Evolutionary conservation across 2,113 vertebrate species (phyloP).

Genomic region (Galemys pyrenaicus): DNA sequence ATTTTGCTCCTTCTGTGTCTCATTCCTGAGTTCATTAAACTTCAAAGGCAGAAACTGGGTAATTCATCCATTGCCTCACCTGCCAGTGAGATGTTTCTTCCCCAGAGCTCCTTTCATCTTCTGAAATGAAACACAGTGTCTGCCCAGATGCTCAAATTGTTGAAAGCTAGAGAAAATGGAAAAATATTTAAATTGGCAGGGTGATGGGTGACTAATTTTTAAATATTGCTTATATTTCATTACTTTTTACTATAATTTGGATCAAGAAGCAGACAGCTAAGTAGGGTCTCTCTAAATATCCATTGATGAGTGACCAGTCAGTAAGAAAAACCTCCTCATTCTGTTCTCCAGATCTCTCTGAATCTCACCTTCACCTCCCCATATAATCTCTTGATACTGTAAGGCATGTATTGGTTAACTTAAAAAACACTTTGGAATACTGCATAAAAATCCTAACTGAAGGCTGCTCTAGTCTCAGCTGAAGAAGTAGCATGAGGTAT

Average conservation of each 20-base stretch:
- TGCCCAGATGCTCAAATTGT: background rate
- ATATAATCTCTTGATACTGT: background rate
- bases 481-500: background rate
- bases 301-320: background rate
- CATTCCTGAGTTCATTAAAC: background rate
- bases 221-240: background rate
- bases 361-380: background rate
- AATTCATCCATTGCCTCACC: background rate
- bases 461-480: background rate
- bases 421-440: background rate
- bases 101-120: background rate
- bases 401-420: background rate
- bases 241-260: background rate
- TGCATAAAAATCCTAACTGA: background rate
- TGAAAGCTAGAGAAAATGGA: background rate
- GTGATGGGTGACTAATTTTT: background rate
- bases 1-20: background rate
- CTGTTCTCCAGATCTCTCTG: background rate
- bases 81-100: background rate
- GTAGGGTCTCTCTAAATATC: background rate
- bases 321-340: background rate
- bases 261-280: background rate
- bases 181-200: conserved; percentile 10
- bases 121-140: background rate
- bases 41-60: conserved; percentile 37